Evolutionary conservation across 2,888 invertebrate species (phyloP), one percentile per base, ranked within the genome.

Genomic region (Creontiades dilutus): DNA sequence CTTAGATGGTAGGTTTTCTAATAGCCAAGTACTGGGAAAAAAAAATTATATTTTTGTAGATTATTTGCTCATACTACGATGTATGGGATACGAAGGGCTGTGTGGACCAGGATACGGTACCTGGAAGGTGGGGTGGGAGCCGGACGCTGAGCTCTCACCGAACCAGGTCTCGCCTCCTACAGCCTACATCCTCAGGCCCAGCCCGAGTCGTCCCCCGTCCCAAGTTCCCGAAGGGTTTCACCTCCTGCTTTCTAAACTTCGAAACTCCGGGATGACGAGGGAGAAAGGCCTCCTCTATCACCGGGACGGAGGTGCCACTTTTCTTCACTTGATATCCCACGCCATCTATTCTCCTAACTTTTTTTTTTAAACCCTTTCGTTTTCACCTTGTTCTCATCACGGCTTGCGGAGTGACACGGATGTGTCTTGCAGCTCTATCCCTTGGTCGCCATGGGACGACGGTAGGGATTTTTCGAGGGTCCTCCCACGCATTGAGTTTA

Each of bases 191-290:
- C 37, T 37, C 37, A 37, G 37, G 37, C 37, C 52, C 52, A 52
- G 52, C 52, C 52, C 52, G 13, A 52, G 52, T 16, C 52, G 16
- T 13, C 52, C 11, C 52, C 52, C 52, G 52, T 2, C 52, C 1
- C 37, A n/a, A n/a, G 37, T 37, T 52, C 52, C 52, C 16, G 52
- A 16, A 52, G 16, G 52, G 52, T 52, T 52, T 52, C 52, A 52
- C 52, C 52, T 52, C 52, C 52, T 52, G 52, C 52, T 52, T 52
- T 52, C 52, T 52, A 52, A 52, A 52, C 52, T 52, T 52, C 52
- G 52, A 52, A 52, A 52, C 52, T 52, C 52, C 52, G 16, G 52
- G 52, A 52, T 52, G 52, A 52, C 52, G 16, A 52, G 52, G 52
- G 52, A 52, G 52, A 52, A 52, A 52, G 52, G 52, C 52, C 52